phyloP scores from a whole-genome alignment of 2,888 invertebrate genomes.

The Eilema depressum region DNA sequence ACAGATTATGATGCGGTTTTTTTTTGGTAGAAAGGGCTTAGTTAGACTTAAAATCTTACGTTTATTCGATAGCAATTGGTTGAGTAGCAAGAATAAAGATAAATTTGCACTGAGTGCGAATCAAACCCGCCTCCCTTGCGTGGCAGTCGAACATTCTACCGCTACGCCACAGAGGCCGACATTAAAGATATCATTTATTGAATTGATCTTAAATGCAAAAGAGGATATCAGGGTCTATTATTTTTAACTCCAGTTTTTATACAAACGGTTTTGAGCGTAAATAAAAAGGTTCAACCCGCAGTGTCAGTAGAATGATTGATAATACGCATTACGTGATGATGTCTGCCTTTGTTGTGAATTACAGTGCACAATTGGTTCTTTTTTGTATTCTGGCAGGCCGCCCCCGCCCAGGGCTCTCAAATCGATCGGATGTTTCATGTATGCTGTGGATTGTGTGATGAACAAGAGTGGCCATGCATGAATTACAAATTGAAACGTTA shows the following conservation, averaged over 20 bases:
- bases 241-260: background rate
- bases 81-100: too few species aligned
- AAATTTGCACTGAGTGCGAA: too few species aligned
- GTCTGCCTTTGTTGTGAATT: slow-evolving; percentile 6
- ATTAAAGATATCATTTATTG: background rate
- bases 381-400: background rate
- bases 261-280: background rate
- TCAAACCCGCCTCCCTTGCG: too few species aligned
- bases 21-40: too few species aligned
- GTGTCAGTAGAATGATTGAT: slow-evolving; percentile 1
- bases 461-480: background rate
- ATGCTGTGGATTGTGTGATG: background rate
- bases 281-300: slow-evolving; percentile 1
- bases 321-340: slow-evolving; percentile 4
- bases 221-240: background rate
- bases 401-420: background rate
- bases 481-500: background rate
- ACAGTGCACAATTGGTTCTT: slow-evolving; percentile 6
- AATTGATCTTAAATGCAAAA: background rate
- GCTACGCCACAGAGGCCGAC: too few species aligned
- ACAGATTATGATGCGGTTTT: too few species aligned
- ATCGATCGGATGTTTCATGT: background rate
- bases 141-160: too few species aligned
- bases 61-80: too few species aligned
- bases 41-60: too few species aligned